Percentiles rank a stretch among this genome's conserved stretches.
These are phyloP conservation scores for Clinocottus analis DNA, from an alignment of 2,113 vertebrate species.

Conservation along the genomic window DNA sequence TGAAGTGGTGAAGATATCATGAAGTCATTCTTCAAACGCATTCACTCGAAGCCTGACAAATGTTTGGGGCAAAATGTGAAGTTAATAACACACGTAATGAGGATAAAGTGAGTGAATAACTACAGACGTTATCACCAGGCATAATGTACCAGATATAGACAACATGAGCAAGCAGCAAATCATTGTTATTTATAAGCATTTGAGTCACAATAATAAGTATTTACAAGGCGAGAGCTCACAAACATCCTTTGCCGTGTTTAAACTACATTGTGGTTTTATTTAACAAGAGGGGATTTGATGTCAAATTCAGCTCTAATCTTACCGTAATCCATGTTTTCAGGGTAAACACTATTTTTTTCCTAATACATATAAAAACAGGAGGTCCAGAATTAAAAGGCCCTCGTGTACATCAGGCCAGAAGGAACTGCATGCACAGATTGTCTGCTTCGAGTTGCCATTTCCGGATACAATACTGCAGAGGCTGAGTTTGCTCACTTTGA, in stretches of 20 bases:
- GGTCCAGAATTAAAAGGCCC: background rate
- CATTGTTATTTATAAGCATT: background rate
- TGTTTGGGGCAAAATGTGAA: background rate
- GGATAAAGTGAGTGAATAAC: conserved; percentile 6
- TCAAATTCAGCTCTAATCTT: conserved; percentile 18
- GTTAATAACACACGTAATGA: conserved; percentile 33
- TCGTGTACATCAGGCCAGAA: background rate
- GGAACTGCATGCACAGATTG: conserved; percentile 12
- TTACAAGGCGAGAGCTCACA: background rate
- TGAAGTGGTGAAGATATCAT: background rate
- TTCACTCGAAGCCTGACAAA: background rate
- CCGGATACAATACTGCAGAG: conserved; percentile 1
- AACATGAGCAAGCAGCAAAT: background rate
- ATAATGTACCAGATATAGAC: background rate
- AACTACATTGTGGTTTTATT: background rate
- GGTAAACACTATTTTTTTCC: conserved; percentile 14
- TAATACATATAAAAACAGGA: background rate
- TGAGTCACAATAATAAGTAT: background rate
- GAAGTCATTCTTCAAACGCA: conserved; percentile 9
- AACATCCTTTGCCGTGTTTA: background rate
- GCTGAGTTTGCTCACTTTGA: conserved; percentile 17
- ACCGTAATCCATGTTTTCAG: conserved; percentile 15
- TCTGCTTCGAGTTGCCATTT: conserved; percentile 1
- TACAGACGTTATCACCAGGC: background rate
- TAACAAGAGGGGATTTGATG: background rate